Percentiles rank a stretch among this genome's conserved stretches.
phyloP scores from a whole-genome alignment of 2,113 vertebrate genomes.

The Phylloscopus trochilus region DNA sequence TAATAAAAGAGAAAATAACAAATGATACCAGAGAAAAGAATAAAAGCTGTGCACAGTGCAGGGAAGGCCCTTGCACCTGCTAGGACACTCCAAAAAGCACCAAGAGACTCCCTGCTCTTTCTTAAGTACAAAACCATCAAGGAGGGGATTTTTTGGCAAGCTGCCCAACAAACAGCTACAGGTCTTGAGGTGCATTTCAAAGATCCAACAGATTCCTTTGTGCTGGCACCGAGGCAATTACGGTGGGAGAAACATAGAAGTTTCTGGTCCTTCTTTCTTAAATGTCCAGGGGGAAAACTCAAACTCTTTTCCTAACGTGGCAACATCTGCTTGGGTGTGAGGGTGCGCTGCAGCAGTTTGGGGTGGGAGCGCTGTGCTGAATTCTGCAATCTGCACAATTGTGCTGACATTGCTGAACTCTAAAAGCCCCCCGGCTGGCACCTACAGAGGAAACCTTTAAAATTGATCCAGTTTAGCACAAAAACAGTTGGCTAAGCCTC shows the following conservation, averaged over 20 bases:
- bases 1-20: neutral
- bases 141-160: neutral
- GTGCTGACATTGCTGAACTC: slow-evolving; percentile 51
- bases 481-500: slow-evolving; percentile 53
- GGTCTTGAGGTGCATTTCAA: neutral
- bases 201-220: neutral
- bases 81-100: neutral
- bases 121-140: neutral
- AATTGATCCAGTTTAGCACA: slow-evolving; percentile 56
- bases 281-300: neutral
- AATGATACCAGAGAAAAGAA: neutral
- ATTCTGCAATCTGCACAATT: slow-evolving; percentile 10
- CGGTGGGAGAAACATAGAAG: neutral
- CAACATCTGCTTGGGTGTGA: neutral
- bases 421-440: slow-evolving; percentile 31
- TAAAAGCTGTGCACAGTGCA: neutral
- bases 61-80: neutral
- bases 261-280: neutral
- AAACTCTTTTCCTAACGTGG: neutral
- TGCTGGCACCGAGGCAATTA: neutral
- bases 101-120: neutral
- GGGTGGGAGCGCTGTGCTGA: slow-evolving; percentile 9
- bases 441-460: slow-evolving; percentile 56
- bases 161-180: neutral
- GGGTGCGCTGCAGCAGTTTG: neutral